Percentiles rank a stretch among this genome's conserved stretches.
These are phyloP conservation scores for Mythimna impura DNA, from an alignment of 2,888 invertebrate species.

Conservation along the genomic window DNA sequence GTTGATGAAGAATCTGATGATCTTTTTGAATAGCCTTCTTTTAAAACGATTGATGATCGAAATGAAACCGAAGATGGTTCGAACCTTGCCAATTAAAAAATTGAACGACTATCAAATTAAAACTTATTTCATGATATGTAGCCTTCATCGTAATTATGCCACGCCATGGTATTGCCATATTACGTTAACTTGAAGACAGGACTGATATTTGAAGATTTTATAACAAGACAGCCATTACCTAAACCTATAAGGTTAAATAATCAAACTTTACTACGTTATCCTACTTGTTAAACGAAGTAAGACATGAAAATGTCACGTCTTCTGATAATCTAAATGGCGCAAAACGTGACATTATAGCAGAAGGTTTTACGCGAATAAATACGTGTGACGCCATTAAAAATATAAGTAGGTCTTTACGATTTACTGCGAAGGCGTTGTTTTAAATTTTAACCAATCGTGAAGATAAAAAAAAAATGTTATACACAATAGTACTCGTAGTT, in stretches of 20 bases:
- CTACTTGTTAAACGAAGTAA: constrained; percentile 47
- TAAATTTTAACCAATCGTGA: constrained; percentile 7
- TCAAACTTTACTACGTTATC: constrained; percentile 21
- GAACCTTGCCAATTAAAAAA: background rate
- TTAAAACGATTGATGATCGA: background rate
- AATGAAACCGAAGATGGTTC: background rate
- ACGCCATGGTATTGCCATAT: background rate
- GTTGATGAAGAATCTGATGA: background rate
- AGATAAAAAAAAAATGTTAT: constrained; percentile 20
- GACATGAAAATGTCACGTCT: constrained; percentile 67
- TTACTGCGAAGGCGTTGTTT: constrained; percentile 22
- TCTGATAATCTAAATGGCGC: constrained; percentile 55
- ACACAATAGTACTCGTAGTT: too few species aligned
- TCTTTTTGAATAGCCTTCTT: background rate
- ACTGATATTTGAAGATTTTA: background rate
- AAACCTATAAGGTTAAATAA: constrained; percentile 13
- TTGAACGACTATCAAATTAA: background rate
- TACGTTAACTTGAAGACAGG: background rate
- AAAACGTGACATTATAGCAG: constrained; percentile 68
- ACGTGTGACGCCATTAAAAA: constrained; percentile 41
- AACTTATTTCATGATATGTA: background rate
- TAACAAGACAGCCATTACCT: background rate
- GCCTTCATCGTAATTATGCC: too few species aligned
- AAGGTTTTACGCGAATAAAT: constrained; percentile 47
- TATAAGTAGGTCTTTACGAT: constrained; percentile 42